A percentile compares a stretch with the other conserved stretches of the same genome.
phyloP scores from a whole-genome alignment of 2,113 vertebrate genomes.

The Taurulus bubalis region DNA sequence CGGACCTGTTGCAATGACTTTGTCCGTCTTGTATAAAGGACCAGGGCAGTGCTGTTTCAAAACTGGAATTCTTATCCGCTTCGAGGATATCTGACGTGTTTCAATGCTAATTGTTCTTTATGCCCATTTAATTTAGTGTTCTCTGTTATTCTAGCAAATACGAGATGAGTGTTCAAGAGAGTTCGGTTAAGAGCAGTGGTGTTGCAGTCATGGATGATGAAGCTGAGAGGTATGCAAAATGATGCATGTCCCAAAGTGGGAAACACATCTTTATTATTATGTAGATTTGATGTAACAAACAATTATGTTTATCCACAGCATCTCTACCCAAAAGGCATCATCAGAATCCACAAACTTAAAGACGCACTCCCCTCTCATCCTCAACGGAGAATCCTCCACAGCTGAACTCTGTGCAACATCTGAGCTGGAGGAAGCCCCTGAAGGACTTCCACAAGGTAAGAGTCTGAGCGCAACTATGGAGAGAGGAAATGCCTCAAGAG shows the following conservation, averaged over 20 bases:
- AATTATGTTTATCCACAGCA: conserved; percentile 25
- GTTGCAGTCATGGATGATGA: conserved; percentile 28
- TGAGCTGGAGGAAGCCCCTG: neutral
- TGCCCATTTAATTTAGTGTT: neutral
- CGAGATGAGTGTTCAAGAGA: conserved; percentile 50
- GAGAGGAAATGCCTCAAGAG: too few species aligned
- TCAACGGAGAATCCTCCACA: conserved; percentile 29
- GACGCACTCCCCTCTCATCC: conserved; percentile 4
- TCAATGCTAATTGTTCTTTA: conserved; percentile 10
- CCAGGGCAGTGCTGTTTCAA: conserved; percentile 1
- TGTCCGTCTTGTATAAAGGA: conserved; percentile 61
- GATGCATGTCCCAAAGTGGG: neutral
- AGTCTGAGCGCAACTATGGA: too few species aligned
- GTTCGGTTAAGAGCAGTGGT: conserved; percentile 21
- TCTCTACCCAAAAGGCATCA: neutral
- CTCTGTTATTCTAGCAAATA: conserved; percentile 42
- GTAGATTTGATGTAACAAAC: neutral
- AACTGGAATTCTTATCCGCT: conserved; percentile 9
- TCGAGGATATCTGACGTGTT: neutral
- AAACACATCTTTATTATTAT: neutral
- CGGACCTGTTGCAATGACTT: conserved; percentile 62
- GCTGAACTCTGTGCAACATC: neutral
- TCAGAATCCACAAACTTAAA: conserved; percentile 24
- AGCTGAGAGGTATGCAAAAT: conserved; percentile 65
- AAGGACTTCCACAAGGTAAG: conserved; percentile 39